Conservation (phyloP, 2,797 vertebrate species). For the Austrolebias charrua region DNA sequence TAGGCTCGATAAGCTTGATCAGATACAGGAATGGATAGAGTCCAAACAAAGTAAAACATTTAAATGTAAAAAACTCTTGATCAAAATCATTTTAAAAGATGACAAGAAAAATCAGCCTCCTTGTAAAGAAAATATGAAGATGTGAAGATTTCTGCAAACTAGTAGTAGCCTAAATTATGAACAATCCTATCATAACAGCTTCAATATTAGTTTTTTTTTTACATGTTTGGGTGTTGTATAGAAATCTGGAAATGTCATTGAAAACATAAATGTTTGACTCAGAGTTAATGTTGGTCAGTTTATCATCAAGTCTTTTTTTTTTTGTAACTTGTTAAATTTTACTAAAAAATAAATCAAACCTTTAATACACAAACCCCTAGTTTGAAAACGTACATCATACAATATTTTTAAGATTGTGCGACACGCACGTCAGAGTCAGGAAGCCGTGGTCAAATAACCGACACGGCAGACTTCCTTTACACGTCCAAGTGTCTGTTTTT, state of each 20-base stretch:
- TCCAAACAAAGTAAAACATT: too few species aligned
- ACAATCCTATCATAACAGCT: conserved; percentile 1
- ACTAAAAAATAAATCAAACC: not conserved
- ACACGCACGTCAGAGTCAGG: conserved; percentile 86
- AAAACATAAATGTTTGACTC: not conserved
- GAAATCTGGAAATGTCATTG: conserved; percentile 4
- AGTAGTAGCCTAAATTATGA: not conserved
- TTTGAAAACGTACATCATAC: not conserved
- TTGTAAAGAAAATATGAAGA: too few species aligned
- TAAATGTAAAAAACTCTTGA: too few species aligned
- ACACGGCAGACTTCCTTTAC: conserved; percentile 86
- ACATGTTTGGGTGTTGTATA: not conserved
- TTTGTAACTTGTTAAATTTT: not conserved
- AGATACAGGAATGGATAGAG: too few species aligned
- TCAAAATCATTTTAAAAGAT: too few species aligned
- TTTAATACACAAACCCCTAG: not conserved
- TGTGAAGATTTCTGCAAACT: too few species aligned
- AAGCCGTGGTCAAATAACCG: conserved; percentile 93
- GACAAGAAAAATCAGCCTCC: too few species aligned
- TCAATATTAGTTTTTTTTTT: conserved; percentile 8
- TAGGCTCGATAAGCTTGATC: too few species aligned
- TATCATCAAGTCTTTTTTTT: too few species aligned
- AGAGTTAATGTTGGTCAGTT: too few species aligned
- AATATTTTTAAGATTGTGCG: conserved; percentile 28
- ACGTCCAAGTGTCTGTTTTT: conserved; percentile 85